Percentiles rank a stretch among this genome's conserved stretches.
Conservation (phyloP, 1,140 invertebrate genomes). For the Centruroides sculpturatus region DNA sequence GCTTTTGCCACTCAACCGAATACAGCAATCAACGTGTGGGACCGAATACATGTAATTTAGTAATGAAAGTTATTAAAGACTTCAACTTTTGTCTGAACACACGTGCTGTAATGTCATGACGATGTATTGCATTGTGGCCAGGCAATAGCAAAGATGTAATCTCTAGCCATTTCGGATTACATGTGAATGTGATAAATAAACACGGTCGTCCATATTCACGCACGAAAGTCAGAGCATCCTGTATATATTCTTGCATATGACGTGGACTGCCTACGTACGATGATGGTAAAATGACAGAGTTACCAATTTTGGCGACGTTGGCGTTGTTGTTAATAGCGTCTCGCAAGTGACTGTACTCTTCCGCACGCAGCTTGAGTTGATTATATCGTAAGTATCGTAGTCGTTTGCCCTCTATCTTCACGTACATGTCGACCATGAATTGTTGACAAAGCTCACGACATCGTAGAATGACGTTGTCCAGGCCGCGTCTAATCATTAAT, state of each 20-base stretch:
- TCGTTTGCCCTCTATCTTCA: constrained; percentile 7
- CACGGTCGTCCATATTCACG: constrained; percentile 25
- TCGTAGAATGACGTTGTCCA: constrained; percentile 17
- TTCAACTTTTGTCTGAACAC: constrained; percentile 30
- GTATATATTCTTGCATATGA: constrained; percentile 12
- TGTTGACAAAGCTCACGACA: constrained; percentile 17
- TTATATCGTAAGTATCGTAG: constrained; percentile 7
- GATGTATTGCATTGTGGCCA: constrained; percentile 20
- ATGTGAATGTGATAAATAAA: constrained; percentile 34
- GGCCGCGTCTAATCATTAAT: neutral
- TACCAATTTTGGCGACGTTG: neutral
- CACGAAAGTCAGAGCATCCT: constrained; percentile 27
- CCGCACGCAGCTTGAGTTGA: constrained; percentile 3
- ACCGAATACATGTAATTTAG: constrained; percentile 1
- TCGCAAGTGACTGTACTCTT: constrained; percentile 7
- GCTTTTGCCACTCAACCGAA: constrained; percentile 28
- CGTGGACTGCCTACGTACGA: constrained; percentile 1
- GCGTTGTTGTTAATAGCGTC: neutral
- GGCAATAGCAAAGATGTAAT: constrained; percentile 23
- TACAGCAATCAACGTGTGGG: constrained; percentile 1
- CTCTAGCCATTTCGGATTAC: constrained; percentile 36
- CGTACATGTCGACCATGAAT: constrained; percentile 14
- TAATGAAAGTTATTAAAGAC: constrained; percentile 19
- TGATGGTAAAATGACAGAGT: neutral
- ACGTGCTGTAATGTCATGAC: constrained; percentile 27